phyloP scores from a whole-genome alignment of 2,888 invertebrate genomes.

The Drosophila niveifrons region DNA sequence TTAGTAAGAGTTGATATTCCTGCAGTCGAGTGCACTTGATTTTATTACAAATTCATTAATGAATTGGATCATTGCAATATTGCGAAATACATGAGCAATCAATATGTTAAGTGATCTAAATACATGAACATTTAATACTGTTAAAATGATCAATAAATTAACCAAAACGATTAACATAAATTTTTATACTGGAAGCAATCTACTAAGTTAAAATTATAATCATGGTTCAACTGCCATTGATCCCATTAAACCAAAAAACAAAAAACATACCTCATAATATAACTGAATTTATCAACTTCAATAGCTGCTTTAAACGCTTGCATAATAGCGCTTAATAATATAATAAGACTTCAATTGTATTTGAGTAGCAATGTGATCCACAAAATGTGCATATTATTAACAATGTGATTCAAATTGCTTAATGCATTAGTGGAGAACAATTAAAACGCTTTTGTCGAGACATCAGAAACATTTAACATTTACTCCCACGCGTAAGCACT shows the following conservation, averaged over 20 bases:
- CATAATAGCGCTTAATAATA: background rate
- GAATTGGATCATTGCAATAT: background rate
- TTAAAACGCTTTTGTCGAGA: background rate
- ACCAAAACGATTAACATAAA: background rate
- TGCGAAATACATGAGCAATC: background rate
- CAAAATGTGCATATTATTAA: background rate
- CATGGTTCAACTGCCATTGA: too few species aligned
- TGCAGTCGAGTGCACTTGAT: background rate
- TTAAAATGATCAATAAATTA: background rate
- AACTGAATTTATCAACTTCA: background rate
- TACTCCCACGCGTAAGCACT: background rate
- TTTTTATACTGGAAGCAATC: too few species aligned
- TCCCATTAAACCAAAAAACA: background rate
- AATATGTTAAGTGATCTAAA: background rate
- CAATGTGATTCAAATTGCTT: constrained; percentile 1
- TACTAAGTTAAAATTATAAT: too few species aligned
- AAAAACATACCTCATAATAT: background rate
- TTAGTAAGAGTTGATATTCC: background rate
- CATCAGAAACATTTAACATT: constrained; percentile 1
- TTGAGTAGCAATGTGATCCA: background rate
- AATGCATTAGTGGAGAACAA: background rate
- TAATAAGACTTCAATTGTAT: background rate
- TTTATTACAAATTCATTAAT: background rate
- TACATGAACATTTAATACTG: background rate
- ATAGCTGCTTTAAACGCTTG: background rate